phyloP scores from a whole-genome alignment of 2,797 vertebrate genomes.

The Cossypha heuglini region DNA sequence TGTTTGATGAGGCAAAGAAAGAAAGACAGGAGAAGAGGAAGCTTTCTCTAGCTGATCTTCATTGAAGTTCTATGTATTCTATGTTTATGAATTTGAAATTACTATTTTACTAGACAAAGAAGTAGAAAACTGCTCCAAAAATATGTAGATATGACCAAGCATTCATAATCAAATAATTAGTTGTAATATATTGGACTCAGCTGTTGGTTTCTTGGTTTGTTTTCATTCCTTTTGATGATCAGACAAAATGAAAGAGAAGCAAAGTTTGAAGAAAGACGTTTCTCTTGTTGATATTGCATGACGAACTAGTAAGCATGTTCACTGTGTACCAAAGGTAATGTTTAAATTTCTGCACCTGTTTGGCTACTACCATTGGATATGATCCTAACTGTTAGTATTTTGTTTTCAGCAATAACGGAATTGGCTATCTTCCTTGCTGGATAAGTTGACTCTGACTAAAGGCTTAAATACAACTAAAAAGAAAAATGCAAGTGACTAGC shows the following conservation, averaged over 20 bases:
- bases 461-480: neutral
- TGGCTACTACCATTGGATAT: neutral
- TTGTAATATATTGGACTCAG: neutral
- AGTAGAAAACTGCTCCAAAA: neutral
- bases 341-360: neutral
- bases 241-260: neutral
- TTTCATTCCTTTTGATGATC: neutral
- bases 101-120: neutral
- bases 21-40: neutral
- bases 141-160: neutral
- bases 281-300: neutral
- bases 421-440: neutral
- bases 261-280: neutral
- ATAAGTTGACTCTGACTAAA: neutral
- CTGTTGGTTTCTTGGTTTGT: neutral
- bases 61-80: neutral
- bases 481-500: neutral
- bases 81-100: neutral
- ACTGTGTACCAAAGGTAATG: neutral
- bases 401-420: neutral
- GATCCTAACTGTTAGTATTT: neutral
- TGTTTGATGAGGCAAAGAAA: neutral
- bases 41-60: neutral
- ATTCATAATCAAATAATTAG: neutral
- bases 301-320: neutral